Base-by-base conservation (phyloP, 2,113 vertebrate genomes). In the Pteronura brasiliensis region DNA sequence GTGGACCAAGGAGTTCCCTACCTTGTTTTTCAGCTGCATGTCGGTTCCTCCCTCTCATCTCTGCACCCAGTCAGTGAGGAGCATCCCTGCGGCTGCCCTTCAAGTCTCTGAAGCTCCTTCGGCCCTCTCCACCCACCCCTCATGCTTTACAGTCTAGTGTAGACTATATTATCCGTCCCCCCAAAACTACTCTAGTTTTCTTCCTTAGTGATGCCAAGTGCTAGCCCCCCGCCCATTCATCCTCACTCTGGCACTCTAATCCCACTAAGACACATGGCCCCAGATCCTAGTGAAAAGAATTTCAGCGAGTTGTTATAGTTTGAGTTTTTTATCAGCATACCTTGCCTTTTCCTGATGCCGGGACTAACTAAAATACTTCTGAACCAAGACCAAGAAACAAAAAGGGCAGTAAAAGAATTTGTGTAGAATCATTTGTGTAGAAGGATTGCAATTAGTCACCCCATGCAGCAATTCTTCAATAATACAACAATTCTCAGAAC, bases 311-410 rank as follows among this genome's bases (percentile, higher is more conserved):
- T 71, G 0, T 74, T 67, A 5, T 0, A 1, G 8, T 52, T 85
- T 88, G 44, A 88, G 10, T 31, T 93, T 86, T 63, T 27, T 71
- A 15, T 97, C 93, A 61, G 71, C 20, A 27, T 42, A 39, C 21
- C 25, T 57, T 63, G 21, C 39, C 39, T 82, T 93, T 88, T 85
- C 49, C 72, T 83, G 47, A 25, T 84, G 11, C 74, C 93, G 63
- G 65, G 39, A 90, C 65, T 87, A 39, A 36, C 25, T 83, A 39
- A 91, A 74, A 94, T 90, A 61, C 72, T 59, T 93, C n/a, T 92
- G 81, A 77, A 76, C 36, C 44, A 57, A 61, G 39, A 88, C 49
- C 83, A 95, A 71, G 84, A 95, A 82, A 17, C 76, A 81, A 82
- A 92, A 93, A 92, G 36, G 42, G 47, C 79, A 81, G 63, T 20